These are phyloP conservation scores for Drosophila sucinea DNA, from an alignment of 1,140 invertebrate species.

Conservation along the genomic window DNA sequence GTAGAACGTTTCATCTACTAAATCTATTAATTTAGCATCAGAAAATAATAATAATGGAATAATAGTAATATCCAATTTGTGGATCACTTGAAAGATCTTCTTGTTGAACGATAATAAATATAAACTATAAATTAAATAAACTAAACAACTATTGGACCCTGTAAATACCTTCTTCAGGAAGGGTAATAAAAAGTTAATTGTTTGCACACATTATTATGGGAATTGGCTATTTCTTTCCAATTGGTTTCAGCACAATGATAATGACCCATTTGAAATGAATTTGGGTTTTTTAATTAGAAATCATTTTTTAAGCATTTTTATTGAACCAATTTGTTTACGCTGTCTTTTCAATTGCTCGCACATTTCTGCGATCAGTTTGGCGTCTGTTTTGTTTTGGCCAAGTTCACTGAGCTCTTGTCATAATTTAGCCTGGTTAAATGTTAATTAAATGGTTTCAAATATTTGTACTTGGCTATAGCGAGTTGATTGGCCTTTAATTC, in stretches of 20 bases:
- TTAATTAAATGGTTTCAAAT: slow-evolving; percentile 35
- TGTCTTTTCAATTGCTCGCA: neutral
- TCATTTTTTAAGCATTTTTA: slow-evolving; percentile 20
- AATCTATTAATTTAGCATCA: no score
- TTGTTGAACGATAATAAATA: no score
- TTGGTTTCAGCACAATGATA: neutral
- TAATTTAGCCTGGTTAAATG: slow-evolving; percentile 14
- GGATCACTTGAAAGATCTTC: no score
- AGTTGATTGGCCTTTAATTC: slow-evolving; percentile 66
- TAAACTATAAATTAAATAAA: no score
- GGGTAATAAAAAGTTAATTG: neutral
- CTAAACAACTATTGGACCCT: neutral
- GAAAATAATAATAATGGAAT: no score
- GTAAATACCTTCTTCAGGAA: slow-evolving; percentile 4
- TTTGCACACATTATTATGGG: neutral
- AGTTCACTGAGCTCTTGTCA: slow-evolving; percentile 58
- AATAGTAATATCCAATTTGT: no score
- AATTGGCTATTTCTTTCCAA: neutral
- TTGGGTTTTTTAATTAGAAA: neutral
- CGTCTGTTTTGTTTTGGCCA: slow-evolving; percentile 34
- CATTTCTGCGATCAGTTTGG: neutral
- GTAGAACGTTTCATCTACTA: no score
- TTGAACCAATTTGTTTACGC: neutral
- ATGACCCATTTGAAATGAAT: slow-evolving; percentile 7
- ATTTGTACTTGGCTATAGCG: slow-evolving; percentile 40